A percentile compares a stretch with the other conserved stretches of the same genome.
These are phyloP conservation scores for Pedetes capensis DNA, from an alignment of 2,113 vertebrate genomes.

Conservation along the genomic window DNA sequence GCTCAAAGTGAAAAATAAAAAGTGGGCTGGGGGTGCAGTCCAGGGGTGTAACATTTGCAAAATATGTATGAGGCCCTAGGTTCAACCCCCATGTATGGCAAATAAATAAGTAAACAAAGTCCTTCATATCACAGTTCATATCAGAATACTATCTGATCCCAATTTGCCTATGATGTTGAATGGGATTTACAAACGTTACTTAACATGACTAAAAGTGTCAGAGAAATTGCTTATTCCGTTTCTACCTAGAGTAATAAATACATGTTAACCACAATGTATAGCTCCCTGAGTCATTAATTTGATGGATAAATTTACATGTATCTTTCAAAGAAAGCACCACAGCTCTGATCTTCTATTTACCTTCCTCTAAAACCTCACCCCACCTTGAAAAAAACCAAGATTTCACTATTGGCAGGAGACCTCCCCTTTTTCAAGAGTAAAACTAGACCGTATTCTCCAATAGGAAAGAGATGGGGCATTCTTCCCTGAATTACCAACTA, in stretches of 20 bases:
- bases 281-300: background rate
- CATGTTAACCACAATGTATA: background rate
- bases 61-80: too few relatives aligned
- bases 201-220: background rate
- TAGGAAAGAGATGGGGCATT: background rate
- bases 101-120: too few relatives aligned
- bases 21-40: too few relatives aligned
- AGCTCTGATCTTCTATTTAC: background rate
- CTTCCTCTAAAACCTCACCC: background rate
- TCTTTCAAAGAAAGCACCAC: background rate
- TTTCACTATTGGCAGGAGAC: background rate
- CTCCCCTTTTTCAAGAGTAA: background rate
- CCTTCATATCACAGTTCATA: background rate
- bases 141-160: background rate
- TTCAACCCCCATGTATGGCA: too few relatives aligned
- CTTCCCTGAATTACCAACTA: background rate
- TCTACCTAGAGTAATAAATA: background rate
- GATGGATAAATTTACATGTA: background rate
- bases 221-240: background rate
- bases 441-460: background rate
- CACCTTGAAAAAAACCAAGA: background rate
- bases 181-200: background rate
- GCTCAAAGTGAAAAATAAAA: too few relatives aligned
- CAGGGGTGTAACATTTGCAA: too few relatives aligned
- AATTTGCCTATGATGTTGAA: accelerated